Percentiles rank a stretch among this genome's conserved stretches.
Conservation (phyloP, 1,140 invertebrate genomes). For the Penaeus chinensis region DNA sequence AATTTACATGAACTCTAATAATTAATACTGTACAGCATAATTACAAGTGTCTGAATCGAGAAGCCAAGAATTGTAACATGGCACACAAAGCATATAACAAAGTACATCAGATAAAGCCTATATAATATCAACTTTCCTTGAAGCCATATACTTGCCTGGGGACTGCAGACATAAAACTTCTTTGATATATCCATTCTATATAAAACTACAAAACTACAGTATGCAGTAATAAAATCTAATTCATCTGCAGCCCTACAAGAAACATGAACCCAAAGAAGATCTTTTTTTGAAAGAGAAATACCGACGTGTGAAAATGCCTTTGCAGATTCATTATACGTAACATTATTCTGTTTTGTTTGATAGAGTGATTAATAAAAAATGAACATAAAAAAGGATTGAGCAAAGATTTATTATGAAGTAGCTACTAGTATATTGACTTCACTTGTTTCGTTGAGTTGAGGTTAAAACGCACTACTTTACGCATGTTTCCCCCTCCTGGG, state of each 20-base stretch:
- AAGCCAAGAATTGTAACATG: constrained; percentile 34
- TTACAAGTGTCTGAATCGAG: constrained; percentile 33
- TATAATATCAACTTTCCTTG: constrained; percentile 24
- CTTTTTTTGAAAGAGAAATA: neutral
- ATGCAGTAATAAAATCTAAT: constrained; percentile 21
- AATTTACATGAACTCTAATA: constrained; percentile 32
- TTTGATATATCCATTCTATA: constrained; percentile 31
- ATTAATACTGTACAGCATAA: constrained; percentile 41
- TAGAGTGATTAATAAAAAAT: neutral
- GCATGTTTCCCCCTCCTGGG: no score
- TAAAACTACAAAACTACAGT: constrained; percentile 35
- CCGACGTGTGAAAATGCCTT: no score
- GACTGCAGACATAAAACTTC: constrained; percentile 25
- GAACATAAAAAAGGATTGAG: neutral
- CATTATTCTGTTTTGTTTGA: neutral
- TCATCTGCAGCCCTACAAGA: constrained; percentile 2
- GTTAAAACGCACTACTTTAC: no score
- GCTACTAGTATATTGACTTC: neutral
- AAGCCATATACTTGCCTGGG: neutral
- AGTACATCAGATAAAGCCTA: constrained; percentile 18
- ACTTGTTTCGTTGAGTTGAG: constrained; percentile 20
- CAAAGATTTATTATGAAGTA: constrained; percentile 31
- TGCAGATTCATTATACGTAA: no score
- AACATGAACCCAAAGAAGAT: constrained; percentile 12
- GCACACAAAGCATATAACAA: constrained; percentile 32